Evolutionary conservation across 2,888 invertebrate species (phyloP), one percentile per base, ranked within the genome.

Genomic region (Mesoligia furuncula): DNA sequence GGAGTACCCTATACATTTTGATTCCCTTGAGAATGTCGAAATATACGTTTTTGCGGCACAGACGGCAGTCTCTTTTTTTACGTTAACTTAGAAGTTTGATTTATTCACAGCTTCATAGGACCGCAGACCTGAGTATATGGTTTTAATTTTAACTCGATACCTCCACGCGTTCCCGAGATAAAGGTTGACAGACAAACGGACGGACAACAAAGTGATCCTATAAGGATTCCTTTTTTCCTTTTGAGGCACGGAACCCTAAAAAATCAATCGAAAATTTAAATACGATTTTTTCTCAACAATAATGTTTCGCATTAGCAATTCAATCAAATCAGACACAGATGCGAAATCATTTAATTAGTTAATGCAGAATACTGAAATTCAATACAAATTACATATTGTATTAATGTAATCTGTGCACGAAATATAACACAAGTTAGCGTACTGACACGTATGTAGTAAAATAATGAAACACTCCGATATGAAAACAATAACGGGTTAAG

Each of bases 401-500:
- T 57, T 70, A 48, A 68, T 65, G 61, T 61, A 79, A 81, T 71
- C 36, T 77, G 67, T 59, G 64, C 39, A 62, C 57, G 67, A 71
- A 42, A 65, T 71, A 39, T 70, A 65, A 72, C 68, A 69, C 39
- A 39, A 67, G 9, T 75, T 70, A 84, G 59, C 62, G 65, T 69
- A 79, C 68, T 66, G 69, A 79, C 57, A 48, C 17, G 59, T 71
- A 67, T 57, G 66, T 76, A 74, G 64, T 80, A 79, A 68, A 79
- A 75, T 79, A 83, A 79, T 74, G 77, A 75, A 82, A 77, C 54
- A 77, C 65, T 72, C 64, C 27, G 81, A 83, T 80, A 79, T 81
- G 83, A 87, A 90, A 92, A 90, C 90, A 92, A 92, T 91, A 90
- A 89, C 85, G 86, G 80, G 81, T 81, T 83, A 75, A 82, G 80